phyloP scores from a whole-genome alignment of 2,113 vertebrate species.

The Antechinus flavipes region DNA sequence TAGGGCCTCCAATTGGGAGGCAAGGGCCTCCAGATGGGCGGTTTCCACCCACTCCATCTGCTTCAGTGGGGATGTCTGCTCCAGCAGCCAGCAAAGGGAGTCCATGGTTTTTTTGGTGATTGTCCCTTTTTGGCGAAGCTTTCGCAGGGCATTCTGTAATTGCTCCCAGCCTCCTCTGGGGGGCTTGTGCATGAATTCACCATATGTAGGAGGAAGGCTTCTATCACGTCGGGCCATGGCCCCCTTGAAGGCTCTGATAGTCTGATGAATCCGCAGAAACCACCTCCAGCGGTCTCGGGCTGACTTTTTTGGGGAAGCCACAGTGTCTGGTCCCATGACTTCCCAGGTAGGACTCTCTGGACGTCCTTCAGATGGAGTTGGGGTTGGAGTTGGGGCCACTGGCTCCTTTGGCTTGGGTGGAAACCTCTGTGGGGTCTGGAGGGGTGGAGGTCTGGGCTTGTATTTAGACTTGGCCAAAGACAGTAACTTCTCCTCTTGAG shows the following conservation, averaged over 20 bases:
- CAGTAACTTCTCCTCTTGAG: not conserved
- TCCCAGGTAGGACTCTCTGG: not conserved
- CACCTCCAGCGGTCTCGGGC: not conserved
- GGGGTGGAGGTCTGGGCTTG: slow-evolving; percentile 34
- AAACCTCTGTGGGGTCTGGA: slow-evolving; percentile 11
- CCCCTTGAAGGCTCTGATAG: not conserved
- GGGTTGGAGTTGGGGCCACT: slow-evolving; percentile 24
- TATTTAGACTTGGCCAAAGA: not conserved
- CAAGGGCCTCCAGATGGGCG: slow-evolving; percentile 40
- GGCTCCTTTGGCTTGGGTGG: slow-evolving; percentile 9
- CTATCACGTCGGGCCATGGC: not conserved
- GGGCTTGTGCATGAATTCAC: not conserved
- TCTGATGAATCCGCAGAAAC: not conserved
- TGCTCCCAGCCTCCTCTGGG: not conserved
- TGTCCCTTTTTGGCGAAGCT: slow-evolving; percentile 1
- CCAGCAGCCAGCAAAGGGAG: slow-evolving; percentile 17
- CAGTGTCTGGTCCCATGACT: not conserved
- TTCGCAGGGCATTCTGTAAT: not conserved
- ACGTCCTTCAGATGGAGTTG: not conserved
- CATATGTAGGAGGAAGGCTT: not conserved
- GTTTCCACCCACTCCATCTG: not conserved
- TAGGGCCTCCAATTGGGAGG: slow-evolving; percentile 15
- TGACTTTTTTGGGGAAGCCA: not conserved
- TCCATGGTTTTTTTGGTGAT: slow-evolving; percentile 36
- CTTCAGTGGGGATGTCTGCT: slow-evolving; percentile 28